phyloP scores from a whole-genome alignment of 53 echinoderm and acorn worm species.

The Luidia sarsii region DNA sequence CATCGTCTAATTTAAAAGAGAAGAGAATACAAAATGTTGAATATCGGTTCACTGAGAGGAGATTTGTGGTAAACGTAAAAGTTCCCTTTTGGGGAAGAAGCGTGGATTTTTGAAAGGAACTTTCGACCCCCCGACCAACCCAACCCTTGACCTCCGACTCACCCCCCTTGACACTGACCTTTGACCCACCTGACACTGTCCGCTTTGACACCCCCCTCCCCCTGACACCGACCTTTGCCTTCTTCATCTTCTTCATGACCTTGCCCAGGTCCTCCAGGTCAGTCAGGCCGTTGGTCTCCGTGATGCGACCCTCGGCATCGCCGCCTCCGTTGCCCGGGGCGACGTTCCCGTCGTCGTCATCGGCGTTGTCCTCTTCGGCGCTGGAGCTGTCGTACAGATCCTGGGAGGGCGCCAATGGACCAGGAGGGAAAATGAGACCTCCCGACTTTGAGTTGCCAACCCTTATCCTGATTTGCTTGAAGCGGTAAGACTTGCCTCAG shows the following conservation, averaged over 20 bases:
- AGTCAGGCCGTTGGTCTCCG: slow-evolving; percentile 53
- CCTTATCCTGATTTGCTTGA: not conserved
- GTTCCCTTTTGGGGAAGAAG: too few species aligned
- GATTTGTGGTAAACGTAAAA: too few species aligned
- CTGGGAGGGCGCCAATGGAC: not conserved
- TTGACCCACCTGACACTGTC: too few species aligned
- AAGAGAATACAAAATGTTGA: not conserved
- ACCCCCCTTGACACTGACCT: too few species aligned
- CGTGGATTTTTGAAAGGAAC: too few species aligned
- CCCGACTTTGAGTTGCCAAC: not conserved
- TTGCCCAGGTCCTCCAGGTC: slow-evolving; percentile 87
- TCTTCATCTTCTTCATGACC: slow-evolving; percentile 77
- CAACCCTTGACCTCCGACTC: too few species aligned
- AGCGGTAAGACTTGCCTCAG: too few species aligned
- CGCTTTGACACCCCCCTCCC: slow-evolving; percentile 3
- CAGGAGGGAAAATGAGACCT: not conserved
- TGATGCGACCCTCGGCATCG: slow-evolving; percentile 37
- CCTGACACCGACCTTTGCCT: slow-evolving; percentile 48
- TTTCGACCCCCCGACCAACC: too few species aligned
- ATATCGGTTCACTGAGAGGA: too few species aligned
- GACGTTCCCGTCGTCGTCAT: slow-evolving; percentile 45
- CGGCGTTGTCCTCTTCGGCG: slow-evolving; percentile 41
- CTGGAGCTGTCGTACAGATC: slow-evolving; percentile 53
- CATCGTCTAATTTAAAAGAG: too few species aligned
- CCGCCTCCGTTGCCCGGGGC: slow-evolving; percentile 30